Evolutionary conservation across 2,113 vertebrate species (phyloP).

Genomic region (Antennarius striatus): DNA sequence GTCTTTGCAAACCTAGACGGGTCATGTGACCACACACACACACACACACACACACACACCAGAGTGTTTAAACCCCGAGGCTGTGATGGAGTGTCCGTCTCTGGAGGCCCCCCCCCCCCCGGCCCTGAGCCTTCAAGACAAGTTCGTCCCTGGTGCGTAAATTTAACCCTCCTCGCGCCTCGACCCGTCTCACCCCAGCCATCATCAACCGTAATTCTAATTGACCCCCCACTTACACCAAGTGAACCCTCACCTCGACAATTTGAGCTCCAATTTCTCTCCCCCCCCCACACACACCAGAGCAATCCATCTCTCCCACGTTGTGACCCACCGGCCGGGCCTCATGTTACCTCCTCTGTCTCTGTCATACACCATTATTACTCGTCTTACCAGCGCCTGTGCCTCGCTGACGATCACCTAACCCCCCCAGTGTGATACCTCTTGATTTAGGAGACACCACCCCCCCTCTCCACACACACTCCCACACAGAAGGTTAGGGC

Average conservation of each 20-base stretch:
- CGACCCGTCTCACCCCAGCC: slow-evolving; percentile 45
- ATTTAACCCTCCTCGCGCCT: slow-evolving; percentile 24
- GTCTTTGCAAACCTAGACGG: no score
- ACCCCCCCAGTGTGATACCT: slow-evolving; percentile 31
- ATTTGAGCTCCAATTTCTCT: slow-evolving; percentile 66
- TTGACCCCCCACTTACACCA: slow-evolving; percentile 65
- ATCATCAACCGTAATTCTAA: slow-evolving; percentile 71
- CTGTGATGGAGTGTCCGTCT: slow-evolving; percentile 42
- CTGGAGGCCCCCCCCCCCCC: slow-evolving; percentile 45
- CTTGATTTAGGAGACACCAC: slow-evolving; percentile 60
- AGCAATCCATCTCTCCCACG: slow-evolving; percentile 67
- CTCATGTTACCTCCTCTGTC: slow-evolving; percentile 73
- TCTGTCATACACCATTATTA: slow-evolving; percentile 71
- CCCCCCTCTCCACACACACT: slow-evolving; percentile 31
- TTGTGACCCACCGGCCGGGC: slow-evolving; percentile 65
- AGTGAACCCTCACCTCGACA: slow-evolving; percentile 53
- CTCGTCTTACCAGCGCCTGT: slow-evolving; percentile 58
- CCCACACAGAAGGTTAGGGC: slow-evolving; percentile 19
- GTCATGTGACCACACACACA: slow-evolving; percentile 7
- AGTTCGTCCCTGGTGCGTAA: slow-evolving; percentile 28
- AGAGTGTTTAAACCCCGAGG: slow-evolving; percentile 7
- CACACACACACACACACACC: slow-evolving; percentile 21
- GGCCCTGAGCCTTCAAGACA: not conserved
- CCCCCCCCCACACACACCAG: slow-evolving; percentile 11
- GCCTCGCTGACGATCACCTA: slow-evolving; percentile 53